Evolutionary conservation across 2,113 vertebrate genomes (phyloP), one percentile per base, ranked within the genome.

Genomic region (Erinaceus europaeus): DNA sequence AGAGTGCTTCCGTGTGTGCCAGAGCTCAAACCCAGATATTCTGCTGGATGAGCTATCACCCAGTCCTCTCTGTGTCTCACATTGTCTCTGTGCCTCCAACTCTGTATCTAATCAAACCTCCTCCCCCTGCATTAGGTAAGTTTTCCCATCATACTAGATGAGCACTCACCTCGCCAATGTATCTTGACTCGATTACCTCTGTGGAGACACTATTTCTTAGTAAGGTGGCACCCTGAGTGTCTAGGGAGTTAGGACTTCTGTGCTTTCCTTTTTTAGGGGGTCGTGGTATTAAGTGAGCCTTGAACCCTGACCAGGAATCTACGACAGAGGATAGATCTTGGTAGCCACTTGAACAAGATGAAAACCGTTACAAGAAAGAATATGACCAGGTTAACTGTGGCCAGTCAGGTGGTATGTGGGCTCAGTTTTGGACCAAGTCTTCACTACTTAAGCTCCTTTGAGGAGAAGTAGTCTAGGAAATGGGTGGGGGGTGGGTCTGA

Each of bases 181-280:
- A 76, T 84, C 84, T 90, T 67, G 65, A 75, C 17, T 38, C 36
- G 25, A 73, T 82, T 46, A 27, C 15, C 50, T 73, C 57, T 86
- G 17, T 38, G 55, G 57, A 91, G 44, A 71, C 3, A 62, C 21
- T 42, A 59, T 44, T 67, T 87, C 15, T n/a, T 65, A 77, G 38
- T 40, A 57, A 34, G 27, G 38, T 68, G 34, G 44, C 9, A 78
- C 23, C 21, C 40, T 87, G 23, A 48, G 59, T 4, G 7, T 53
- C 42, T 55, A 1, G 52, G n/a, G 23, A 44, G 29, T 50, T 62
- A 69, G 5, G 38, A 50, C 9, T n/a, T 57, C 53, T 38, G n/a
- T 17, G n/a, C n/a, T n/a, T n/a, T n/a, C n/a, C n/a, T n/a, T n/a
- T n/a, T n/a, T n/a, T n/a, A n/a, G n/a, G n/a, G n/a, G n/a, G n/a